Base-by-base conservation (phyloP, 2,888 invertebrate species). In the Drosophila robusta region DNA sequence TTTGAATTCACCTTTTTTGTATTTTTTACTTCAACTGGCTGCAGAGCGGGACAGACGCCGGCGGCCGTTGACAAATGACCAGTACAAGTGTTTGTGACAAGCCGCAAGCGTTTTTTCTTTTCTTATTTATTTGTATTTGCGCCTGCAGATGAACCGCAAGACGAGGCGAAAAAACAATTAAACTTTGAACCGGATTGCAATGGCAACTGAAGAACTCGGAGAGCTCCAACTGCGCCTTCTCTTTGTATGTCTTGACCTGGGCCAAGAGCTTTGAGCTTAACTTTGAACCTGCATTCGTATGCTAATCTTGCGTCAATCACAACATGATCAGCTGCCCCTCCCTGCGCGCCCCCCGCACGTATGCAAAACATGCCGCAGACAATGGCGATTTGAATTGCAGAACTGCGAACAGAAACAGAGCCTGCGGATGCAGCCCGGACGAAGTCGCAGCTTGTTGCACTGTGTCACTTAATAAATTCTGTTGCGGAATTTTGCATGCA, bases 11-110 rank as follows among this genome's bases (percentile, higher is more conserved):
- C 9, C n/a, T 55, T 55, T 42, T 24, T 38, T 22, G 41, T 38
- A 45, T 70, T 44, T 62, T 46, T 12, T 47, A 41, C 42, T 26
- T 18, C 46, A 60, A 47, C 49, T 49, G 50, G 50, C 38, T 36
- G 52, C 71, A 47, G 58, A 58, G 55, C 58, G 70, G 60, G 60
- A 32, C 79, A 76, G 79, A 82, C 78, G 78, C 85, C 78, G 60
- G 58, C 69, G 34, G 12, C 11, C 26, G 74, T 84, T 92, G 91
- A 91, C 91, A 91, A 91, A 91, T 91, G 92, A 90, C 90, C 89
- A 79, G 82, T 80, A 91, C 91, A 92, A 90, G 87, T 89, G 89
- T 90, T 91, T 92, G 90, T 91, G 91, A 91, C 91, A 91, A 85
- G 88, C 89, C 90, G 90, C 91, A 90, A 90, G 91, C 77, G 81